Evolutionary conservation across 2,113 vertebrate species (phyloP).

Genomic region (Cochlearius cochlearius): DNA sequence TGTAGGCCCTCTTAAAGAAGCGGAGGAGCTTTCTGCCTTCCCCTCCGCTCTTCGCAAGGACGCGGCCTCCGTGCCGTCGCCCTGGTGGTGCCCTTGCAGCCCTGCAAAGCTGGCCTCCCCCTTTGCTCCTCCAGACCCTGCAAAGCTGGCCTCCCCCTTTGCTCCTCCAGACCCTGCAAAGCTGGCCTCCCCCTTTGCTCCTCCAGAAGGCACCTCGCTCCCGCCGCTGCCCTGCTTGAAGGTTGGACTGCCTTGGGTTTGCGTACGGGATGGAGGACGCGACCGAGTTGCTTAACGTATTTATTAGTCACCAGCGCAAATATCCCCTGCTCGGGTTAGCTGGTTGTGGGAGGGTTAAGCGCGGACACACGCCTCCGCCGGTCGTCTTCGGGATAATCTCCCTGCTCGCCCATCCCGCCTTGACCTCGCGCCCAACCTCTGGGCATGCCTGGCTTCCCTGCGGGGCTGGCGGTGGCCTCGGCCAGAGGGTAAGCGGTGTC

Average conservation of each 20-base stretch:
- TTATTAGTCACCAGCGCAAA: neutral
- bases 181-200: neutral
- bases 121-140: neutral
- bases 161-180: too few relatives aligned
- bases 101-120: neutral
- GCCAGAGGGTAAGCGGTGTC: neutral
- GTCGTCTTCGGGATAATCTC: neutral
- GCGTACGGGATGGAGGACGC: neutral
- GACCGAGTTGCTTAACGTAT: rapidly evolving
- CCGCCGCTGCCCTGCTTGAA: neutral
- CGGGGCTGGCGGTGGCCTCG: neutral
- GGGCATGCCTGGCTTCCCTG: neutral
- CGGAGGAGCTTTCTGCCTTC: neutral
- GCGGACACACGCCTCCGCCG: neutral
- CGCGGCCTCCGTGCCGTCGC: neutral
- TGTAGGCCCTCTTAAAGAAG: neutral
- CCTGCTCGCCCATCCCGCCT: neutral
- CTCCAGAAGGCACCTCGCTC: neutral
- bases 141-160: neutral
- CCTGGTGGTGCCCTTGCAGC: neutral
- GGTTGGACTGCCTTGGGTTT: neutral
- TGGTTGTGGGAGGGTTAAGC: neutral
- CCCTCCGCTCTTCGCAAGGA: neutral
- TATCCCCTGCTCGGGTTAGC: neutral
- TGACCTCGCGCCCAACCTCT: neutral